A percentile compares a stretch with the other conserved stretches of the same genome.
Evolutionary conservation across 2,797 vertebrate genomes (phyloP).

Genomic region (Enteromius argenteus): DNA sequence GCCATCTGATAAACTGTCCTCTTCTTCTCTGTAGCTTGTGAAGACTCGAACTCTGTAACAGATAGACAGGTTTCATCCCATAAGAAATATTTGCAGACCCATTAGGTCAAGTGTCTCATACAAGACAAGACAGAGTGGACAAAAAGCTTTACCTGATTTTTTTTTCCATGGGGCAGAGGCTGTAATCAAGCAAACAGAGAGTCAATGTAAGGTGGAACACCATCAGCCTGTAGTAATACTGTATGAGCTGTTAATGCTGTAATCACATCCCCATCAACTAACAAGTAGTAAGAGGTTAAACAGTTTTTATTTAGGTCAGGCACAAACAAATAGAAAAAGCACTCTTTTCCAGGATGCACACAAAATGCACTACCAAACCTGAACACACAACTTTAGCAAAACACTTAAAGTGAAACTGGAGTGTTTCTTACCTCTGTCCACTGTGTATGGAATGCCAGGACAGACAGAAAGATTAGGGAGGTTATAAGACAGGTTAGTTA

Average conservation of each 20-base stretch:
- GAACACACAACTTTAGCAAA: not conserved
- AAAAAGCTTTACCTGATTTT: constrained; percentile 85
- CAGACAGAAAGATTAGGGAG: constrained; percentile 63
- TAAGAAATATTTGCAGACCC: not conserved
- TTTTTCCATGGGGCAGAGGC: constrained; percentile 94
- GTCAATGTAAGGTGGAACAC: constrained; percentile 48
- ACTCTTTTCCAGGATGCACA: not conserved
- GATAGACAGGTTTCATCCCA: constrained; percentile 15
- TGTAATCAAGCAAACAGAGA: constrained; percentile 77
- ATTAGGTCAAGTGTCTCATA: constrained; percentile 13
- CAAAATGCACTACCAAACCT: constrained; percentile 10
- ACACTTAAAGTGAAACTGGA: not conserved
- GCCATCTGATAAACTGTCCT: constrained; percentile 97
- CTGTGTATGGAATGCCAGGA: constrained; percentile 69
- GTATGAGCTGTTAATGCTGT: constrained; percentile 61
- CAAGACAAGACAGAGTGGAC: constrained; percentile 56
- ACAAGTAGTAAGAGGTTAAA: not conserved
- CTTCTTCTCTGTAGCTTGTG: constrained; percentile 91
- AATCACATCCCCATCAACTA: constrained; percentile 58
- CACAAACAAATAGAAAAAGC: not conserved
- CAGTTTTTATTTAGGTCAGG: not conserved
- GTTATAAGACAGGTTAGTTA: constrained; percentile 66
- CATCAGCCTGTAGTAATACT: constrained; percentile 43
- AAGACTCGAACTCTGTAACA: constrained; percentile 86
- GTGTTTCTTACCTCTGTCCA: constrained; percentile 80